Conservation (phyloP, 2,797 vertebrate species). For the Philypnodon macrostomus region DNA sequence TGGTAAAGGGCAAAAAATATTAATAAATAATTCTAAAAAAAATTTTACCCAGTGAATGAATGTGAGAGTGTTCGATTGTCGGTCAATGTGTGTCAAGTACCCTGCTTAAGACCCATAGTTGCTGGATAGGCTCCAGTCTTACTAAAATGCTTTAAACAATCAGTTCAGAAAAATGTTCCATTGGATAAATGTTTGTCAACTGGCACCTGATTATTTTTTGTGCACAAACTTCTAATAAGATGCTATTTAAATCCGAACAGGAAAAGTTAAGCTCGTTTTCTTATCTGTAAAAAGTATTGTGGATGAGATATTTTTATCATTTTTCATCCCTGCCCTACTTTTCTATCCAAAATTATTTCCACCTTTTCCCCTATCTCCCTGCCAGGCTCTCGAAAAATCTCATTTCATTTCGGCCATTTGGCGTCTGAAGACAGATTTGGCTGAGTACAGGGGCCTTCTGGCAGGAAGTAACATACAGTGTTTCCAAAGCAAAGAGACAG, state of each 20-base stretch:
- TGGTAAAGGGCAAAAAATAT: no score
- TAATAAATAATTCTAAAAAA: no score
- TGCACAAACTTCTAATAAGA: not conserved
- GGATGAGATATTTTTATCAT: conserved; percentile 34
- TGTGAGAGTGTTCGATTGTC: no score
- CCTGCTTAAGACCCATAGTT: no score
- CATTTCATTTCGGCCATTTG: conserved; percentile 59
- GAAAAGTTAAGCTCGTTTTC: not conserved
- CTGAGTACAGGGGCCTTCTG: conserved; percentile 36
- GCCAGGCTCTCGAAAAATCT: conserved; percentile 43
- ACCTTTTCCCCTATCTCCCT: conserved; percentile 6
- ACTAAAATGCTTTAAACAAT: no score
- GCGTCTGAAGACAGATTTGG: conserved; percentile 48
- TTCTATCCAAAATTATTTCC: conserved; percentile 50
- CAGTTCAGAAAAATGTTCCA: no score
- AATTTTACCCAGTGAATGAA: no score
- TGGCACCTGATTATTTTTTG: conserved; percentile 8
- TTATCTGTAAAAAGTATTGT: conserved; percentile 22
- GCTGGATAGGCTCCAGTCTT: no score
- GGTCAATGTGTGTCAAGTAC: no score
- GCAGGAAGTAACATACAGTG: conserved; percentile 31
- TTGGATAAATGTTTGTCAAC: no score
- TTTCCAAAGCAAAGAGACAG: conserved; percentile 45
- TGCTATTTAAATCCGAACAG: not conserved
- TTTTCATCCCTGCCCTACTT: conserved; percentile 47